phyloP scores from a whole-genome alignment of 2,888 invertebrate genomes.

The Sussaba pulchella region DNA sequence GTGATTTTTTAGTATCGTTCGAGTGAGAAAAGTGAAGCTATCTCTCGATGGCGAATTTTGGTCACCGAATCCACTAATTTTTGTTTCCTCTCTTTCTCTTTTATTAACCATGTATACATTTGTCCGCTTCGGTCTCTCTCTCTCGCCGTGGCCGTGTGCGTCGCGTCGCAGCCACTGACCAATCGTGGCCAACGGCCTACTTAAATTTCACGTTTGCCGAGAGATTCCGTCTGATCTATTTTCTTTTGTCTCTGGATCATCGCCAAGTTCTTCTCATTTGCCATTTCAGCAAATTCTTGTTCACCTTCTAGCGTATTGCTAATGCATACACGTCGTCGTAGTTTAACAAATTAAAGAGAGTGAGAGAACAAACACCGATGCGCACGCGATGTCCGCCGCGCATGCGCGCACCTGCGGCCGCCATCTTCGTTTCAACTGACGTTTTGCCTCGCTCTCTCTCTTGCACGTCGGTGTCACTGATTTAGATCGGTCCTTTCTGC shows the following conservation, averaged over 20 bases:
- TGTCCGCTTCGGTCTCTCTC: conserved; percentile 7
- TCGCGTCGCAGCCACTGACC: conserved; percentile 27
- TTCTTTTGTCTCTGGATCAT: neutral
- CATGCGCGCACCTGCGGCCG: neutral
- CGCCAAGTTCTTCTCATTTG: neutral
- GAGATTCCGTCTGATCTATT: neutral
- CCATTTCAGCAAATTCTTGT: neutral
- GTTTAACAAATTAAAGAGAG: neutral
- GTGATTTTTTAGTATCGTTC: too few relatives aligned
- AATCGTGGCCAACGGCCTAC: conserved; percentile 15
- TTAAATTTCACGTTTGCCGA: neutral
- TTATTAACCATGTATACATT: too few relatives aligned
- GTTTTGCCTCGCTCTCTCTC: conserved; percentile 23
- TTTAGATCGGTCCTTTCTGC: neutral
- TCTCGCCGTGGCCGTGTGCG: neutral
- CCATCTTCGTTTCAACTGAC: conserved; percentile 38
- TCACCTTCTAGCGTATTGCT: neutral
- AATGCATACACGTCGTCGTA: neutral
- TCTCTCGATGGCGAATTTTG: too few relatives aligned
- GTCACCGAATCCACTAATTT: too few relatives aligned
- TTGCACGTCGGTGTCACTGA: neutral
- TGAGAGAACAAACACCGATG: neutral
- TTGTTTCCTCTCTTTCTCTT: too few relatives aligned
- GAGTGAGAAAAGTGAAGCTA: too few relatives aligned
- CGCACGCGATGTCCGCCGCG: neutral